Conservation (phyloP, 2,113 vertebrate genomes). For the Siphamia tubifer region DNA sequence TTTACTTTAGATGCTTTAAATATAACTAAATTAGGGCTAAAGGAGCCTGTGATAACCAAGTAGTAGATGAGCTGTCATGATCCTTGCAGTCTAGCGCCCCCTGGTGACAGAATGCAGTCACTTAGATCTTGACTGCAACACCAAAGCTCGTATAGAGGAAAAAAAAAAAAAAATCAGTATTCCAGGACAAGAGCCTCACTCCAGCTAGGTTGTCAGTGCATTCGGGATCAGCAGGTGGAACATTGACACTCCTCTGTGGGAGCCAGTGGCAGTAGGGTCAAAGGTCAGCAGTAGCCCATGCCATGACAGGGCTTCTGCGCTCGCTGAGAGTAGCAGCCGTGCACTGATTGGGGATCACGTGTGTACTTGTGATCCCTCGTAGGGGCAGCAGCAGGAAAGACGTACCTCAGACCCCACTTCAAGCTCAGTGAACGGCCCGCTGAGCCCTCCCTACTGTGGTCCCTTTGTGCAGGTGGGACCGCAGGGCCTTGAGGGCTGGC, state of each 20-base stretch:
- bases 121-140: not conserved
- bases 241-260: conserved; percentile 26
- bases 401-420: conserved; percentile 84
- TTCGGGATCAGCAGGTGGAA: conserved; percentile 34
- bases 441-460: conserved; percentile 89
- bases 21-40: not conserved
- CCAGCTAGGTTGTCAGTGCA: conserved; percentile 35
- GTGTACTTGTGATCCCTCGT: conserved; percentile 72
- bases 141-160: not conserved
- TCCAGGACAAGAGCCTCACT: conserved; percentile 44
- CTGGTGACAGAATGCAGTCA: conserved; percentile 54
- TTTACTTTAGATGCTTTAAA: not conserved
- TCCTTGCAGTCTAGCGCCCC: conserved; percentile 37
- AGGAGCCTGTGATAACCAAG: not conserved
- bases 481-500: conserved; percentile 90
- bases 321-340: conserved; percentile 35
- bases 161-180: not conserved
- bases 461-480: conserved; percentile 86
- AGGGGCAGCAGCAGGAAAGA: conserved; percentile 84
- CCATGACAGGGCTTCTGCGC: conserved; percentile 3
- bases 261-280: conserved; percentile 29
- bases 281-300: conserved; percentile 36
- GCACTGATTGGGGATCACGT: conserved; percentile 69
- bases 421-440: conserved; percentile 74
- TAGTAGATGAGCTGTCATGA: not conserved